phyloP scores from a whole-genome alignment of 2,888 invertebrate species.

The Operophtera brumata region DNA sequence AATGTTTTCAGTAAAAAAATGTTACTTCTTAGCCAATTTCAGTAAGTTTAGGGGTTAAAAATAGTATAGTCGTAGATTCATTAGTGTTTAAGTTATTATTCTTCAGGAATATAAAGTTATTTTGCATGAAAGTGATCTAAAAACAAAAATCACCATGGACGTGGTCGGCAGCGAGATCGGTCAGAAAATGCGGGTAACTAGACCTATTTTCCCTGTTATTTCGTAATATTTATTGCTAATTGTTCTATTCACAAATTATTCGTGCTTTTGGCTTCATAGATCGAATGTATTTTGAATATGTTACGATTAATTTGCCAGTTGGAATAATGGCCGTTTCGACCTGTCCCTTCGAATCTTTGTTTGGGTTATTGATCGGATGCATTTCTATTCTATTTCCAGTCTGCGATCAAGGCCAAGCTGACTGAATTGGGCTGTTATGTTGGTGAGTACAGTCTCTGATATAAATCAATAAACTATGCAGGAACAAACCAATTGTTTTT shows the following conservation, averaged over 20 bases:
- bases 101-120: background rate
- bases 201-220: slow-evolving; percentile 39
- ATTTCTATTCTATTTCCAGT: slow-evolving; percentile 79
- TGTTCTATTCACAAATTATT: background rate
- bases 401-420: slow-evolving; percentile 97
- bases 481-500: too few species aligned
- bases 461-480: too few species aligned
- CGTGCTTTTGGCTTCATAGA: background rate
- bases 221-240: background rate
- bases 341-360: background rate
- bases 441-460: slow-evolving; percentile 77
- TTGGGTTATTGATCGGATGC: slow-evolving; percentile 20
- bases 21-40: background rate
- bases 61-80: background rate
- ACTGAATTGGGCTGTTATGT: slow-evolving; percentile 96
- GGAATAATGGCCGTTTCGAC: background rate
- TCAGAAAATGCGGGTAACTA: slow-evolving; percentile 90
- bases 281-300: background rate
- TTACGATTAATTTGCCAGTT: background rate
- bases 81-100: slow-evolving; percentile 4
- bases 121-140: slow-evolving; percentile 6
- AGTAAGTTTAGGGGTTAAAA: background rate
- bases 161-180: slow-evolving; percentile 92
- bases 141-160: slow-evolving; percentile 80
- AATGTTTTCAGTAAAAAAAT: background rate